Evolutionary conservation across 2,888 invertebrate species (phyloP).

Genomic region (Orchesella flavescens): DNA sequence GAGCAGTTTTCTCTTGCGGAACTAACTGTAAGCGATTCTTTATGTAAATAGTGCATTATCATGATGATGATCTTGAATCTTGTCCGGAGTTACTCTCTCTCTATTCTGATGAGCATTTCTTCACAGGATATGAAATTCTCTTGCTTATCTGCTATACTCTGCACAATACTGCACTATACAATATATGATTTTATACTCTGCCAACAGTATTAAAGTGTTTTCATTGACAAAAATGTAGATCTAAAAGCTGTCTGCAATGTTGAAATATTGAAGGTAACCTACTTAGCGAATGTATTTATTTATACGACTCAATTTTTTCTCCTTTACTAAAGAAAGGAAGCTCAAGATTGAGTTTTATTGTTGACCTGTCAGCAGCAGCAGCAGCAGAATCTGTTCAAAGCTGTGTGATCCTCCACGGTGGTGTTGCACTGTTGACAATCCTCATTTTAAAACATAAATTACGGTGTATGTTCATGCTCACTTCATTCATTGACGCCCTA

Average conservation of each 20-base stretch:
- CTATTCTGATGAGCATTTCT: neutral
- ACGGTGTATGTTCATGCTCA: constrained; percentile 24
- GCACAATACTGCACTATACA: too few relatives aligned
- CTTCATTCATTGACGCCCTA: constrained; percentile 32
- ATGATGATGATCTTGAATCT: constrained; percentile 24
- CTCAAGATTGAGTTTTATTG: constrained; percentile 12
- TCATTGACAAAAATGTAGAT: neutral
- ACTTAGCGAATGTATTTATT: neutral
- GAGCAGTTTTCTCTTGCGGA: constrained; percentile 43
- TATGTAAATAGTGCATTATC: constrained; percentile 32
- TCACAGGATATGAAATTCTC: neutral
- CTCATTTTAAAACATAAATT: constrained; percentile 13
- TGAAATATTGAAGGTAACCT: neutral
- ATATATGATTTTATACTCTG: too few relatives aligned
- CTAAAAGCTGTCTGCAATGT: neutral
- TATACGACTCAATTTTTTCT: constrained; percentile 7
- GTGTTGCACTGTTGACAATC: too few relatives aligned
- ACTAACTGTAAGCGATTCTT: constrained; percentile 44
- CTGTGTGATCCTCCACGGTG: too few relatives aligned
- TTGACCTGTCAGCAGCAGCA: constrained; percentile 40
- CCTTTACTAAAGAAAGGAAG: neutral
- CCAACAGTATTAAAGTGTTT: neutral
- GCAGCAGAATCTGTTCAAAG: neutral
- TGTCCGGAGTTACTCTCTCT: neutral
- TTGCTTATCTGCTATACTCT: neutral